These are phyloP conservation scores for Salminus brasiliensis DNA, from an alignment of 2,113 vertebrate species.

Conservation along the genomic window DNA sequence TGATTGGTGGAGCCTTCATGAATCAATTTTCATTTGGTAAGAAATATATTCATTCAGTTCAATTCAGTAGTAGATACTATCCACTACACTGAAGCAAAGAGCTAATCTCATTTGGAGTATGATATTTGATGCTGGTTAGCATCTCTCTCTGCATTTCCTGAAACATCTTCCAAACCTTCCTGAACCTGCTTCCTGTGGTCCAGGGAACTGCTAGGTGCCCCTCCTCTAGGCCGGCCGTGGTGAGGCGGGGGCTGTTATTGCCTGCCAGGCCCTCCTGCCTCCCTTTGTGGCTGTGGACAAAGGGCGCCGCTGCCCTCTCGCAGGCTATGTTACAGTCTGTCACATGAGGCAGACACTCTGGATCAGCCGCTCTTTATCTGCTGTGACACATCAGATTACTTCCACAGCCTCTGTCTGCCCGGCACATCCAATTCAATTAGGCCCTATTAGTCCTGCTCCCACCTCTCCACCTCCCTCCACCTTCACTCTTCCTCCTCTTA, in stretches of 20 bases:
- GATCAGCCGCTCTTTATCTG: slow-evolving; percentile 72
- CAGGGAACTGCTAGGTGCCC: not conserved
- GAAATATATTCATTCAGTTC: too few relatives aligned
- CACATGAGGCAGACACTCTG: slow-evolving; percentile 79
- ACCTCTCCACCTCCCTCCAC: slow-evolving; percentile 17
- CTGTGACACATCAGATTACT: slow-evolving; percentile 82
- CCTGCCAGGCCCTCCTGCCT: slow-evolving; percentile 67
- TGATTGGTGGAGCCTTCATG: too few relatives aligned
- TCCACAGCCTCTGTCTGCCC: slow-evolving; percentile 80
- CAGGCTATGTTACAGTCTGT: slow-evolving; percentile 80
- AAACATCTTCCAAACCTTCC: not conserved
- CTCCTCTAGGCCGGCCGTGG: slow-evolving; percentile 8
- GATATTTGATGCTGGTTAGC: not conserved
- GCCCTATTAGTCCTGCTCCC: slow-evolving; percentile 77
- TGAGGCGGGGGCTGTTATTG: slow-evolving; percentile 53
- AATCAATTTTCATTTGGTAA: too few relatives aligned
- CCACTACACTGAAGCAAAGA: too few relatives aligned
- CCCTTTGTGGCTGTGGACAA: slow-evolving; percentile 69
- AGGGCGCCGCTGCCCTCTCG: slow-evolving; percentile 73
- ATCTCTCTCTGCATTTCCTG: not conserved
- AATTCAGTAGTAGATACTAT: too few relatives aligned
- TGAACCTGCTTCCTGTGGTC: not conserved
- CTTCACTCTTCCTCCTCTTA: slow-evolving; percentile 3
- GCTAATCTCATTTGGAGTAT: not conserved
- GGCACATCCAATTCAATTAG: slow-evolving; percentile 82